phyloP scores from a whole-genome alignment of 2,888 invertebrate genomes.

The Eilema griseolum region DNA sequence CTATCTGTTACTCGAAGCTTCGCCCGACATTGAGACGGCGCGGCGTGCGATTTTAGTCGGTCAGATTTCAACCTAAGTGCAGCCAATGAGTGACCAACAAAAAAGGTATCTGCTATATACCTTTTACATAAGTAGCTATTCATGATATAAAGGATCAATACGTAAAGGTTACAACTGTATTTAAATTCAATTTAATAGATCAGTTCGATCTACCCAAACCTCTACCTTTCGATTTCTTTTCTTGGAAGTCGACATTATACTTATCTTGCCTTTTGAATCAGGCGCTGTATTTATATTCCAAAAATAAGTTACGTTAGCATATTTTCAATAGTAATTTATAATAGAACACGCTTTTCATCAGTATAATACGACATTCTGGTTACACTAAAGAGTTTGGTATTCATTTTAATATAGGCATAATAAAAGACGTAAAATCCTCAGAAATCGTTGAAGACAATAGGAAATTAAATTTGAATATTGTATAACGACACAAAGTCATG shows the following conservation, averaged over 20 bases:
- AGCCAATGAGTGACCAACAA: no score
- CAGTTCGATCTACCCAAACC: background rate
- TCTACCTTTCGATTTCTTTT: background rate
- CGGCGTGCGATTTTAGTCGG: no score
- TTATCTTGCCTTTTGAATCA: background rate
- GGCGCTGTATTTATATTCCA: background rate
- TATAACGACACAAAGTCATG: conserved; percentile 7
- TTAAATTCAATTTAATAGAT: background rate
- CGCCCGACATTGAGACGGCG: no score
- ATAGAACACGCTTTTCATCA: background rate
- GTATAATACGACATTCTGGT: background rate
- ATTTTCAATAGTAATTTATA: background rate
- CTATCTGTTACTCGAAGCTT: no score
- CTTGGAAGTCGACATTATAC: background rate
- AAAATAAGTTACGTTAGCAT: background rate
- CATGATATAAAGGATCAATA: background rate
- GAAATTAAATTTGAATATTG: conserved; percentile 9
- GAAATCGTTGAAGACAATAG: background rate
- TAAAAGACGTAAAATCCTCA: background rate
- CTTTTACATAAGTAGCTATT: background rate
- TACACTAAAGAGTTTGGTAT: background rate
- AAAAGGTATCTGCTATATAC: background rate
- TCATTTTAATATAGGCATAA: background rate
- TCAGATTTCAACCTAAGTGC: no score
- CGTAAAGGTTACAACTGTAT: no score